phyloP scores from a whole-genome alignment of 2,888 invertebrate species.

The Bugula neritina region DNA sequence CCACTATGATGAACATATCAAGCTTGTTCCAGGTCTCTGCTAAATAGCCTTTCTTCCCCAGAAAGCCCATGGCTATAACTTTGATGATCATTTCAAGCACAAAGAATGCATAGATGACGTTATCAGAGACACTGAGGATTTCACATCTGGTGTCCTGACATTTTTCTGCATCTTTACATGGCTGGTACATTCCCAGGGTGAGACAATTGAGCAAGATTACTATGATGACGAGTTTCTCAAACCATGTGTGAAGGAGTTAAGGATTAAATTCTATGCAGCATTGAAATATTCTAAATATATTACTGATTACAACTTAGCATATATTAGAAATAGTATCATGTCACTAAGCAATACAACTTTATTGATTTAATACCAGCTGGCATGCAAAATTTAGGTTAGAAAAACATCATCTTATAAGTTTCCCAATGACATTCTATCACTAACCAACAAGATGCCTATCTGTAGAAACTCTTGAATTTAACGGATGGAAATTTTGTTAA shows the following conservation, averaged over 20 bases:
- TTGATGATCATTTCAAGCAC: slow-evolving; percentile 96
- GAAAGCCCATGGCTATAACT: slow-evolving; percentile 94
- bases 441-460: too few relatives aligned
- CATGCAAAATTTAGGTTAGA: too few relatives aligned
- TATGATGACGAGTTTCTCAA: slow-evolving; percentile 95
- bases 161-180: slow-evolving; percentile 68
- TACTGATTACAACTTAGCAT: too few relatives aligned
- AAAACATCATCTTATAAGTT: too few relatives aligned
- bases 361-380: too few relatives aligned
- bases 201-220: slow-evolving; percentile 97
- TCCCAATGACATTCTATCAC: too few relatives aligned
- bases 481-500: too few relatives aligned
- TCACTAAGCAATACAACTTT: too few relatives aligned
- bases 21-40: slow-evolving; percentile 98
- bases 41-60: slow-evolving; percentile 80
- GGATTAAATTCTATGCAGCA: too few relatives aligned
- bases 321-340: too few relatives aligned
- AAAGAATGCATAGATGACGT: slow-evolving; percentile 97
- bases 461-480: too few relatives aligned
- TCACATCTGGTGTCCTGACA: slow-evolving; percentile 61
- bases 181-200: slow-evolving; percentile 98
- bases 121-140: slow-evolving; percentile 79
- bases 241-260: slow-evolving; percentile 69
- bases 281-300: too few relatives aligned
- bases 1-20: slow-evolving; percentile 93